Evolutionary conservation across 2,888 invertebrate species (phyloP), one percentile per base, ranked within the genome.

Genomic region (Epinotia brunnichana): DNA sequence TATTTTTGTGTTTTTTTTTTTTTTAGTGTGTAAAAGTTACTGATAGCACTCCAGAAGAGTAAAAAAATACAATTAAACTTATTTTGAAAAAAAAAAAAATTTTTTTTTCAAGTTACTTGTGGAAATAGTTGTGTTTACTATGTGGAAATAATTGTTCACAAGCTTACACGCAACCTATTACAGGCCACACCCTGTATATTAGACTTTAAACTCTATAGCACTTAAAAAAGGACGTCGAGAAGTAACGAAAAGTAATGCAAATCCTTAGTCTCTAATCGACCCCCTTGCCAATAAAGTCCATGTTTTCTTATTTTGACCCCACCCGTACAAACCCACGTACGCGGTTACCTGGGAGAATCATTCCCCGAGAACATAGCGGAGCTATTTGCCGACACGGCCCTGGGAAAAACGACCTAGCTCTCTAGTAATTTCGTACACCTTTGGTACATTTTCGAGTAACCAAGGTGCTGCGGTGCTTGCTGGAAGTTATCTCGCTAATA

Each of bases 401-500:
- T 15, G 4, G 48, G 48, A 48, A 48, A 48, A 48, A n/a, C n/a
- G 48, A n/a, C 48, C 48, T 48, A 48, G n/a, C 15, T 4, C 1
- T 2, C n/a, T n/a, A 48, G n/a, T n/a, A 5, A n/a, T 48, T n/a
- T 7, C 48, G 2, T 48, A 48, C n/a, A n/a, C 7, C 11, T 15
- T 48, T 48, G 48, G 48, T 48, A 48, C 7, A 48, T 48, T 48
- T 48, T 48, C 3, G 48, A 7, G 13, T n/a, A 1, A 9, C 35
- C n/a, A 48, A 48, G 48, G n/a, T 48, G 48, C 48, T n/a, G 48
- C 48, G 48, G 48, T 48, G 48, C 48, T 48, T n/a, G 48, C 48
- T 15, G 3, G 48, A 15, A 7, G 48, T n/a, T 48, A 48, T 48
- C 48, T 48, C n/a, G 48, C 48, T 48, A 54, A 54, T 54, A 54